Evolutionary conservation across 2,888 invertebrate species (phyloP).

Genomic region (Latrodectus elegans): DNA sequence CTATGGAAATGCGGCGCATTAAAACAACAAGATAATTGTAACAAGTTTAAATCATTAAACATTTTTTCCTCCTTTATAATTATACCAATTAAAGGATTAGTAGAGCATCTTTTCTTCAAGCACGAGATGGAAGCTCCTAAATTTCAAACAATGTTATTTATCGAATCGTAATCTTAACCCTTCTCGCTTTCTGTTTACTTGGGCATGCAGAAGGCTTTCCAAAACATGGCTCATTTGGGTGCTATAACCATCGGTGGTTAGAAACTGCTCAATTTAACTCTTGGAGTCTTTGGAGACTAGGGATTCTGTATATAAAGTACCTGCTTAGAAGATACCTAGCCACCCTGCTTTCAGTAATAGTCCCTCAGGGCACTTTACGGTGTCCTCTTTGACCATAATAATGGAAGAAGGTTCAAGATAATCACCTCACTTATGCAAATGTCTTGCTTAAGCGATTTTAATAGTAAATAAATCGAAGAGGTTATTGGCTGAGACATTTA

Average conservation of each 20-base stretch:
- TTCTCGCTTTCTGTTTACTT: conserved; percentile 37
- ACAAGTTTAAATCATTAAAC: too few relatives aligned
- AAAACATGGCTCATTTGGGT: conserved; percentile 53
- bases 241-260: conserved; percentile 53
- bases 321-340: conserved; percentile 38
- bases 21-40: too few relatives aligned
- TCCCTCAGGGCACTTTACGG: conserved; percentile 45
- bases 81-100: too few relatives aligned
- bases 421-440: conserved; percentile 51
- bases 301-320: conserved; percentile 59
- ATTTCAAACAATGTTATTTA: conserved; percentile 37
- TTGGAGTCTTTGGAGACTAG: conserved; percentile 23
- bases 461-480: conserved; percentile 18
- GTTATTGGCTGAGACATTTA: conserved; percentile 8
- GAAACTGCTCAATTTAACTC: conserved; percentile 60
- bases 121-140: conserved; percentile 4
- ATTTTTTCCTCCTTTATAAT: too few relatives aligned
- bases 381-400: conserved; percentile 27
- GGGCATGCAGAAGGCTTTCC: conserved; percentile 38
- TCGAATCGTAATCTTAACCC: conserved; percentile 30
- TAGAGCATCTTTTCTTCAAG: not conserved
- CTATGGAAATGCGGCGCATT: too few relatives aligned
- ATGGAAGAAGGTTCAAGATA: conserved; percentile 49
- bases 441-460: conserved; percentile 29
- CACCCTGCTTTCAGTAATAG: conserved; percentile 42